phyloP scores from a whole-genome alignment of 2,888 invertebrate species.

The Lathronympha strigana region DNA sequence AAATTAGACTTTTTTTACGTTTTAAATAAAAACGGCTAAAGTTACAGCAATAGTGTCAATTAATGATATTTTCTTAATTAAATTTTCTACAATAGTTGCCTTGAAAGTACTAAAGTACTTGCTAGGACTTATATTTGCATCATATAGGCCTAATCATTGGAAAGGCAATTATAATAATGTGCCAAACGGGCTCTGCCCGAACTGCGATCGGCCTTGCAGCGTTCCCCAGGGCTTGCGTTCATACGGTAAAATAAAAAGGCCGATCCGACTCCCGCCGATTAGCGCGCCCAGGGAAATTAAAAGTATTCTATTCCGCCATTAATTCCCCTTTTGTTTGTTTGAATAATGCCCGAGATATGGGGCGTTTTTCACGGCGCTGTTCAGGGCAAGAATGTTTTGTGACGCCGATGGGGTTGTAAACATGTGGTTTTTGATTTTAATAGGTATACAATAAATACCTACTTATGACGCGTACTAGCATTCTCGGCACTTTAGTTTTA shows the following conservation, averaged over 20 bases:
- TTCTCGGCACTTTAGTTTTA: background rate
- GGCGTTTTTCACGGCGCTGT: constrained; percentile 20
- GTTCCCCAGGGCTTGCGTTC: constrained; percentile 35
- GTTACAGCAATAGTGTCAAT: too few species aligned
- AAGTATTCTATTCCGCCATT: constrained; percentile 40
- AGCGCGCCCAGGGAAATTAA: constrained; percentile 42
- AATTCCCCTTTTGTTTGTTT: constrained; percentile 41
- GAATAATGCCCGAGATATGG: constrained; percentile 31
- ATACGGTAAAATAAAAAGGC: constrained; percentile 42
- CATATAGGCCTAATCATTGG: too few species aligned
- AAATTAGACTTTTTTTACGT: too few species aligned
- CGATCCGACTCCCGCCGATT: constrained; percentile 40
- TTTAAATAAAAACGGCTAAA: too few species aligned
- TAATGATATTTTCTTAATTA: too few species aligned
- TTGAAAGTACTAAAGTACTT: too few species aligned
- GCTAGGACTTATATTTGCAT: too few species aligned
- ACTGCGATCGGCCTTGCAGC: constrained; percentile 5
- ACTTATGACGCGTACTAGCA: too few species aligned
- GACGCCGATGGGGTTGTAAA: constrained; percentile 18
- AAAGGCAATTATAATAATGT: too few species aligned
- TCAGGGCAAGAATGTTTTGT: constrained; percentile 18
- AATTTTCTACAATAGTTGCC: too few species aligned
- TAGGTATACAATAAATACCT: background rate
- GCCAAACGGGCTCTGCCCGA: background rate
- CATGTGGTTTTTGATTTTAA: constrained; percentile 7